A percentile compares a stretch with the other conserved stretches of the same genome.
These are phyloP conservation scores for Anastrepha ludens DNA, from an alignment of 1,140 invertebrate genomes.

Conservation along the genomic window DNA sequence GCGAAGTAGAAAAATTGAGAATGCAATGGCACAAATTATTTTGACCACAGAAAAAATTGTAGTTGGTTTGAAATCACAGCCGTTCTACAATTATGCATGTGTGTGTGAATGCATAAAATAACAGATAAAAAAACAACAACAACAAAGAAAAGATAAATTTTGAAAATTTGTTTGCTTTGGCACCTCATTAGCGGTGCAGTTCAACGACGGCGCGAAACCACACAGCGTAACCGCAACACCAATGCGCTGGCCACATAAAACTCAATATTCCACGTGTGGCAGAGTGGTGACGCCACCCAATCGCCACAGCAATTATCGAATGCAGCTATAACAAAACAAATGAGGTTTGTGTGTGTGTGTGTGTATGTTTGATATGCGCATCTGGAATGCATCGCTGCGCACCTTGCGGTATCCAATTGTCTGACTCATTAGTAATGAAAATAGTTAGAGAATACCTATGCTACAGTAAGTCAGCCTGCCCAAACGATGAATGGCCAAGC, in stretches of 20 bases:
- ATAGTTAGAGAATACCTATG: conserved; percentile 52
- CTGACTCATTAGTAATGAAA: conserved; percentile 71
- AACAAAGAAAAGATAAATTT: conserved; percentile 12
- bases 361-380: background rate
- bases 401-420: conserved; percentile 62
- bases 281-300: conserved; percentile 3
- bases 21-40: conserved; percentile 3
- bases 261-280: background rate
- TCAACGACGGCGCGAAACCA: background rate
- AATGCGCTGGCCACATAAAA: background rate
- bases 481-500: background rate
- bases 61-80: background rate
- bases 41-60: background rate
- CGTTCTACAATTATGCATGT: background rate
- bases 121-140: background rate
- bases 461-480: background rate
- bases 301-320: background rate
- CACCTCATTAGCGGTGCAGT: conserved; percentile 40
- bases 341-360: background rate
- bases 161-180: conserved; percentile 38
- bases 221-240: background rate
- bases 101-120: conserved; percentile 23
- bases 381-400: conserved; percentile 46
- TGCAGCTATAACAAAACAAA: background rate
- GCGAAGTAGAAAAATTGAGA: background rate